Base-by-base conservation (phyloP, 2,888 invertebrate species). In the Gymnocheta viridis region DNA sequence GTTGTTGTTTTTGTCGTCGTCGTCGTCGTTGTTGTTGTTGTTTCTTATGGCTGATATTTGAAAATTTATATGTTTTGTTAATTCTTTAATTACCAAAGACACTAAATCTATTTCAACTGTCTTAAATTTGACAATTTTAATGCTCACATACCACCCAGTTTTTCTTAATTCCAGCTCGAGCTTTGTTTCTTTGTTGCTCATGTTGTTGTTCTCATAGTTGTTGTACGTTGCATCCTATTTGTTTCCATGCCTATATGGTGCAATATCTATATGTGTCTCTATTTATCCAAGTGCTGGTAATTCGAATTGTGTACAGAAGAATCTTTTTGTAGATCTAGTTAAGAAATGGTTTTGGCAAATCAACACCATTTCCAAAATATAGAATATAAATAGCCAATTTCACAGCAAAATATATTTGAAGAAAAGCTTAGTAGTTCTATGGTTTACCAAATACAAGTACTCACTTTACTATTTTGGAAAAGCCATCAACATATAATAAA, bases 121-220 rank as follows among this genome's bases (percentile, higher is more conserved):
- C 89, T 89, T 88, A 89, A 89, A 89, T 90, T 89, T 89, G 89
- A 89, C 89, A 88, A 89, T 90, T 89, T 90, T 89, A 90, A 90
- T 89, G 89, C 86, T 87, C 87, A 87, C 88, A 89, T 90, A 89
- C 90, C 90, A 90, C 90, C 90, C 89, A 86, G 86, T 83, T 81
- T 67, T 72, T 47, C 67, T 82, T 77, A 77, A 76, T 85, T 82
- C 62, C 73, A 79, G 35, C 64, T 35, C 56, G 19, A 60, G 38
- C 62, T 76, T 74, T 29, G 17, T 74, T 58, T 14, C 64, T 32
- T 70, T 76, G 38, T 78, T 62, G 60, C 32, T 62, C 12, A 32
- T 47, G 32, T 67, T 66, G 29, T 32, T 41, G 22, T 56, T 49
- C 35, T 41, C 19, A 24, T 51, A 32, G 12, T 24, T 79, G 24